These are phyloP conservation scores for Heliconius charithonia DNA, from an alignment of 2,888 invertebrate species.

Conservation along the genomic window DNA sequence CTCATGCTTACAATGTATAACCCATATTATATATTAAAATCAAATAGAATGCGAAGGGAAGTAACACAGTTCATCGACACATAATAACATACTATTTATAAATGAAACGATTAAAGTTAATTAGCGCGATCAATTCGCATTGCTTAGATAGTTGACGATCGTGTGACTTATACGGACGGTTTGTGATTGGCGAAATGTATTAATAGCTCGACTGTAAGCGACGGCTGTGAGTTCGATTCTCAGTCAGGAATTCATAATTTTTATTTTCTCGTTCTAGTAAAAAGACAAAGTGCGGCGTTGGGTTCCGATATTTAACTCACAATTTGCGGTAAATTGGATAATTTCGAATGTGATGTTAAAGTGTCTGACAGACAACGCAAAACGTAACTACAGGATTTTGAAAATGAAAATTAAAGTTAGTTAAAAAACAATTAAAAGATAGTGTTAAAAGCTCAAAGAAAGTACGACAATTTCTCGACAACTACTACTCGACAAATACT, in stretches of 20 bases:
- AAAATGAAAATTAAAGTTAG: too few relatives aligned
- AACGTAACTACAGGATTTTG: too few relatives aligned
- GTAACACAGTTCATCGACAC: constrained; percentile 13
- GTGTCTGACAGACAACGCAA: too few relatives aligned
- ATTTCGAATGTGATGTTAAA: too few relatives aligned
- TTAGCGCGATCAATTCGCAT: constrained; percentile 27
- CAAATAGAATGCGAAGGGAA: not conserved
- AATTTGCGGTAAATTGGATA: not conserved
- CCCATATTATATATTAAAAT: not conserved
- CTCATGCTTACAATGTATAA: not conserved
- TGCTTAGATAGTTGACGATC: constrained; percentile 26
- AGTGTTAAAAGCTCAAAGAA: too few relatives aligned
- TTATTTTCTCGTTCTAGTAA: not conserved
- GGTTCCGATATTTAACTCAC: not conserved
- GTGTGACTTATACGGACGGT: constrained; percentile 21
- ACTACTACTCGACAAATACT: too few relatives aligned
- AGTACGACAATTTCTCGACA: too few relatives aligned
- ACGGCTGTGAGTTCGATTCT: not conserved
- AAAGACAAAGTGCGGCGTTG: not conserved
- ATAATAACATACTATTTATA: constrained; percentile 23
- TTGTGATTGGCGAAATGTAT: not conserved
- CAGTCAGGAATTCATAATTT: not conserved
- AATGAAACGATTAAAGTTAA: constrained; percentile 19
- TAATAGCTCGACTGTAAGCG: not conserved
- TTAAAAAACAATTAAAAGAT: too few relatives aligned